Evolutionary conservation across 2,888 invertebrate species (phyloP), one percentile per base, ranked within the genome.

Genomic region (Dendrolimus pini): DNA sequence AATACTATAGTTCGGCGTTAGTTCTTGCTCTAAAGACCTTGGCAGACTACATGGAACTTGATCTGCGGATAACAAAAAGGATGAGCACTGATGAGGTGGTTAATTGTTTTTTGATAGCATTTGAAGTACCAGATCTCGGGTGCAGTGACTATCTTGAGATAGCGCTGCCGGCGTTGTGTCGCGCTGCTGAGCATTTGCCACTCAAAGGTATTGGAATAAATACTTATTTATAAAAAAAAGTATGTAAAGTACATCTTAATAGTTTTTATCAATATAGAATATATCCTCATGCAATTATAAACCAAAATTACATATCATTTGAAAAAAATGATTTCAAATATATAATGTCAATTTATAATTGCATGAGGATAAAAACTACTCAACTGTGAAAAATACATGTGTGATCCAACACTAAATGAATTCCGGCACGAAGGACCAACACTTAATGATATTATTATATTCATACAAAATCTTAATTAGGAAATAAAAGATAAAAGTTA

Each of bases 61-160:
- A 96, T 70, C 83, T 96, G 58, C 85, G 93, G 76, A 92, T 92
- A 77, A 92, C 89, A 7, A 89, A 87, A 63, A 84, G 78, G 57
- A 77, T 88, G 79, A 79, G 80, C 58, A 71, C 89, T n/a, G 92
- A 93, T 55, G 93, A 93, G 64, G 86, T 92, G 0, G 91, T 93
- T 41, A 92, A 93, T 78, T 92, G 93, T 73, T 79, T 92, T 72
- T 80, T 96, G 54, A 95, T 96, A 61, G 94, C 96, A 41, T 94
- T 96, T 72, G 96, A 96, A 80, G 93, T 96, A 68, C 96, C 96
- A 1, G 93, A 92, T 56, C 80, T 94, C 60, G 94, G 94, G 9
- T 94, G 94, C 65, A 94, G 94, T 18, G 96, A 97, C 77, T 97
- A 96, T 77, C 82, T 98, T 69, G 97, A 97, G 80, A 93, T 94